Evolutionary conservation across 2,113 vertebrate species (phyloP).

Genomic region (Galeopterus variegatus): DNA sequence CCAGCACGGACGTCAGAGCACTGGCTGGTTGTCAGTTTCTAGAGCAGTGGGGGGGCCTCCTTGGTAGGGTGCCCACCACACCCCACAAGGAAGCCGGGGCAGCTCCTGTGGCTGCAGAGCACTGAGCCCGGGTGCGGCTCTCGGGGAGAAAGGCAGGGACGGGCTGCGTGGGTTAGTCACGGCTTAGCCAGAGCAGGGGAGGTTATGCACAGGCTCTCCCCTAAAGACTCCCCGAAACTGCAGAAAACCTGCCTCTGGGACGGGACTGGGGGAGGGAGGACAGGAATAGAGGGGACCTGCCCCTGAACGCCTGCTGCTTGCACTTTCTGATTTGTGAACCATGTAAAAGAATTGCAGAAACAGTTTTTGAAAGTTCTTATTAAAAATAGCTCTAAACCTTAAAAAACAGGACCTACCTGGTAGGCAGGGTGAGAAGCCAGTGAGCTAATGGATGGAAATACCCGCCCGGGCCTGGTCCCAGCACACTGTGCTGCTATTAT

Average conservation of each 20-base stretch:
- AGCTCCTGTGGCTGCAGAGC: too few relatives aligned
- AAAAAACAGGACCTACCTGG: slow-evolving; percentile 76
- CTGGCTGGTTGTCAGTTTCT: not conserved
- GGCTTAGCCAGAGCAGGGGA: not conserved
- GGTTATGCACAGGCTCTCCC: not conserved
- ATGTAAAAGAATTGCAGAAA: slow-evolving; percentile 18
- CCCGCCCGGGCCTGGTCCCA: not conserved
- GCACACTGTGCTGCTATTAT: slow-evolving; percentile 57
- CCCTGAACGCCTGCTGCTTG: not conserved
- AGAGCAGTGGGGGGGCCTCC: fast-evolving
- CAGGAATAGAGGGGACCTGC: too few relatives aligned
- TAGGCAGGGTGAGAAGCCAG: slow-evolving; percentile 62
- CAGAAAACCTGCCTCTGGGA: not conserved
- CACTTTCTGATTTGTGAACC: not conserved
- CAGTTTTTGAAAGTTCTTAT: slow-evolving; percentile 46
- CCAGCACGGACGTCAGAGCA: too few relatives aligned
- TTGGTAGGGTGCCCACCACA: not conserved
- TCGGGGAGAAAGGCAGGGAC: not conserved
- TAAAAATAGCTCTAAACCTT: slow-evolving; percentile 69
- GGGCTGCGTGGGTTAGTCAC: not conserved
- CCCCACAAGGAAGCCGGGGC: not conserved
- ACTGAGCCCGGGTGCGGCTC: not conserved
- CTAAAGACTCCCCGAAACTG: not conserved
- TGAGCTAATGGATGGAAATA: slow-evolving; percentile 70
- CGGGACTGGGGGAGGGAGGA: fast-evolving